Conservation (phyloP, 2,888 invertebrate species). For the Netelia melanura region DNA sequence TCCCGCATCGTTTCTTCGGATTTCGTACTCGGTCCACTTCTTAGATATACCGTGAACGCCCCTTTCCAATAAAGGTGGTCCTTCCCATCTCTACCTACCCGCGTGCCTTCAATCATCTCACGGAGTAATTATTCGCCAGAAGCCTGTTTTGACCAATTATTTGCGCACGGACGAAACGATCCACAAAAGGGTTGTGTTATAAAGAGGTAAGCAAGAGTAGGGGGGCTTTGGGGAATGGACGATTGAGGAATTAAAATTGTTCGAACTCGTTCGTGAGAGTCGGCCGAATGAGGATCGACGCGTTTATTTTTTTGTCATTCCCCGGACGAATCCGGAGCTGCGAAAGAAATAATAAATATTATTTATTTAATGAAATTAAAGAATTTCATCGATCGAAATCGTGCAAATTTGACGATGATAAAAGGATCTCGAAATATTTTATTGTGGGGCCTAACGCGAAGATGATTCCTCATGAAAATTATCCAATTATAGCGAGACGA, state of each 20-base stretch:
- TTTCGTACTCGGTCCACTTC: constrained; percentile 45
- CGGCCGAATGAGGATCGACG: constrained; percentile 2
- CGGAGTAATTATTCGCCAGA: constrained; percentile 78
- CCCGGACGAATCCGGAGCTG: constrained; percentile 9
- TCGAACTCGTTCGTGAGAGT: constrained; percentile 70
- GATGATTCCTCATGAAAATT: too few relatives aligned
- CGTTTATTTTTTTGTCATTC: constrained; percentile 65
- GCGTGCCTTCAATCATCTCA: constrained; percentile 74
- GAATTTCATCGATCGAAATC: neutral
- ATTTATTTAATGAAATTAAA: neutral
- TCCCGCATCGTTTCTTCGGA: constrained; percentile 33
- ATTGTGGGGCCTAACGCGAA: too few relatives aligned
- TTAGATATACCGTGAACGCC: constrained; percentile 37
- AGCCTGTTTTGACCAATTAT: constrained; percentile 79
- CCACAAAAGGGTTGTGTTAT: constrained; percentile 50
- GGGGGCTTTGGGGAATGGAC: constrained; percentile 65
- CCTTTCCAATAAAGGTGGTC: constrained; percentile 46
- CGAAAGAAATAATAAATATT: constrained; percentile 31
- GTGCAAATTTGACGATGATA: neutral
- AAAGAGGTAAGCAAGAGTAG: constrained; percentile 28
- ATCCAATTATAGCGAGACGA: too few relatives aligned
- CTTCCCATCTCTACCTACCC: constrained; percentile 26
- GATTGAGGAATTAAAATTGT: constrained; percentile 82
- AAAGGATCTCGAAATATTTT: too few relatives aligned
- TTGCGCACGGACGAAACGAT: constrained; percentile 71